Conservation (phyloP, 1,140 invertebrate genomes). For the Cydia amplana region DNA sequence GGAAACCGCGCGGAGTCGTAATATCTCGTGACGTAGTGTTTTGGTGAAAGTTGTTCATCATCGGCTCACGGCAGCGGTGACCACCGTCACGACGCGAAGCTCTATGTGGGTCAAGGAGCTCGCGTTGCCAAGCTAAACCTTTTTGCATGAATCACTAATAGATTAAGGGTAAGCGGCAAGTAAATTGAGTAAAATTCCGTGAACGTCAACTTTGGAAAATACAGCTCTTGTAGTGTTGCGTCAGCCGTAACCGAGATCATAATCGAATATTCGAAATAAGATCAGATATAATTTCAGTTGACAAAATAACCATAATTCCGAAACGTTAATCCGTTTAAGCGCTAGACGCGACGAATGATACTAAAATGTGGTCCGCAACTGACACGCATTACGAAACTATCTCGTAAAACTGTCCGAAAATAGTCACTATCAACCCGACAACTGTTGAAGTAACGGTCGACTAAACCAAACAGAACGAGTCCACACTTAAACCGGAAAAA, state of each 20-base stretch:
- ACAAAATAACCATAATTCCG: slow-evolving; percentile 32
- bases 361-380: slow-evolving; percentile 4
- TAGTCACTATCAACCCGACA: slow-evolving; percentile 22
- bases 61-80: slow-evolving; percentile 47
- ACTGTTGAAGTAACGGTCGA: slow-evolving; percentile 56
- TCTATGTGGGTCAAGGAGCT: slow-evolving; percentile 67
- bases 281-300: slow-evolving; percentile 12
- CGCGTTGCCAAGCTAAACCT: slow-evolving; percentile 52
- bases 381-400: slow-evolving; percentile 16
- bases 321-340: slow-evolving; percentile 22
- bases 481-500: slow-evolving; percentile 64
- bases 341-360: not conserved
- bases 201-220: slow-evolving; percentile 22
- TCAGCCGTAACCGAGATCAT: not conserved
- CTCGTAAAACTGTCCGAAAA: slow-evolving; percentile 20
- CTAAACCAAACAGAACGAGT: slow-evolving; percentile 54
- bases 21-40: slow-evolving; percentile 39
- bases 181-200: slow-evolving; percentile 30
- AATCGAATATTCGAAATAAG: slow-evolving; percentile 12
- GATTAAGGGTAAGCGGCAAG: slow-evolving; percentile 32
- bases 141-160: slow-evolving; percentile 40
- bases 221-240: not conserved
- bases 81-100: slow-evolving; percentile 56
- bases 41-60: slow-evolving; percentile 71
- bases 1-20: slow-evolving; percentile 23